phyloP scores from a whole-genome alignment of 2,113 vertebrate genomes.

The Lagopus muta region DNA sequence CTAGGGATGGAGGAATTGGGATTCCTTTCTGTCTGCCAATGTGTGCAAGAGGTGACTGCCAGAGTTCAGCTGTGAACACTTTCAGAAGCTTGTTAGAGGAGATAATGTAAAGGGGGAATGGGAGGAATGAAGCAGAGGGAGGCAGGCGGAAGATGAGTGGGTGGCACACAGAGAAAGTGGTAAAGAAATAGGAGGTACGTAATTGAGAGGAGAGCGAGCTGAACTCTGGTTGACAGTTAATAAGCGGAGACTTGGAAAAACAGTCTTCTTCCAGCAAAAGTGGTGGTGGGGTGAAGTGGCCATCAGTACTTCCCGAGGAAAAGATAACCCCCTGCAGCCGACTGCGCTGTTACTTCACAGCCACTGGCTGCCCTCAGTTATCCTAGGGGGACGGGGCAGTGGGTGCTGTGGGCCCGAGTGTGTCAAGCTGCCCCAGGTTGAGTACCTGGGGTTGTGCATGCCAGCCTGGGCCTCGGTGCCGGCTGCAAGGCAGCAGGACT shows the following conservation, averaged over 20 bases:
- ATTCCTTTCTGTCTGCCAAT: neutral
- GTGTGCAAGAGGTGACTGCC: neutral
- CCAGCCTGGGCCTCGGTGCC: neutral
- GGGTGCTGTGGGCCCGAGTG: neutral
- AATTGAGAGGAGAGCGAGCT: rapidly evolving
- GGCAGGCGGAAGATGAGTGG: neutral
- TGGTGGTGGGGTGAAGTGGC: neutral
- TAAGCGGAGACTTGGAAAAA: neutral
- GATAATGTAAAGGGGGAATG: neutral
- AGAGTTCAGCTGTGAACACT: neutral
- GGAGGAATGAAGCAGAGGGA: neutral
- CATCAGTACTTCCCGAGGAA: too few relatives aligned
- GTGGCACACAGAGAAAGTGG: neutral
- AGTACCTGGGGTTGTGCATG: neutral
- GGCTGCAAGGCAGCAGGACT: neutral
- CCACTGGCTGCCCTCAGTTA: neutral
- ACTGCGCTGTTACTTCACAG: neutral
- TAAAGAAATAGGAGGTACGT: neutral
- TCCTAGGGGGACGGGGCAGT: neutral
- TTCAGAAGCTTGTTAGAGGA: neutral
- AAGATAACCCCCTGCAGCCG: neutral
- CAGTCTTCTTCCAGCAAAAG: neutral
- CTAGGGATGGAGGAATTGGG: neutral
- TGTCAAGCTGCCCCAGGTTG: neutral
- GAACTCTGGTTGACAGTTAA: neutral